phyloP scores from a whole-genome alignment of 2,797 vertebrate species.

The Phaenicophaeus curvirostris region DNA sequence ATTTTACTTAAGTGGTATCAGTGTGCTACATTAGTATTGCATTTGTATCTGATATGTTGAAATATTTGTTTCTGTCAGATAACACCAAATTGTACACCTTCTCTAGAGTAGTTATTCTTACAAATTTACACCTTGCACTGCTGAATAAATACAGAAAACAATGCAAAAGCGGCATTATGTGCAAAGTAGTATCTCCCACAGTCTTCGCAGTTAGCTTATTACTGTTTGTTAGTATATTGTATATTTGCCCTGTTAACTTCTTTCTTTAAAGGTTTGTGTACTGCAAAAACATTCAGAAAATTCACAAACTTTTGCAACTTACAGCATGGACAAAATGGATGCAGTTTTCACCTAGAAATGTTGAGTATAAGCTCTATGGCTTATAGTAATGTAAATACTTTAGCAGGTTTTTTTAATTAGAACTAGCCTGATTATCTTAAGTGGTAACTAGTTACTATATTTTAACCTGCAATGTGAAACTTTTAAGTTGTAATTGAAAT shows the following conservation, averaged over 20 bases:
- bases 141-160: constrained; percentile 50
- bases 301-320: constrained; percentile 78
- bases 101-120: background rate
- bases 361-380: constrained; percentile 79
- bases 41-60: background rate
- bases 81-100: background rate
- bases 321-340: constrained; percentile 81
- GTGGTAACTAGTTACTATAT: constrained; percentile 63
- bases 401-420: constrained; percentile 67
- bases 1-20: background rate
- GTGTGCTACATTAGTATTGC: background rate
- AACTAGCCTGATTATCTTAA: constrained; percentile 63
- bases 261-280: constrained; percentile 76
- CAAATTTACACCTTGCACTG: background rate
- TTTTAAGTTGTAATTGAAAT: constrained; percentile 62
- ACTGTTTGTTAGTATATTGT: constrained; percentile 64
- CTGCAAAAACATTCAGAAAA: constrained; percentile 73
- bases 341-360: constrained; percentile 77
- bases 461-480: constrained; percentile 66
- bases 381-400: constrained; percentile 71
- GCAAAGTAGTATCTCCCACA: background rate
- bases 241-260: constrained; percentile 74
- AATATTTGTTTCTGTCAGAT: background rate
- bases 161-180: constrained; percentile 32
- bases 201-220: constrained; percentile 53